Evolutionary conservation across 2,888 invertebrate species (phyloP), one percentile per base, ranked within the genome.

Genomic region (Amphipoea oculea): DNA sequence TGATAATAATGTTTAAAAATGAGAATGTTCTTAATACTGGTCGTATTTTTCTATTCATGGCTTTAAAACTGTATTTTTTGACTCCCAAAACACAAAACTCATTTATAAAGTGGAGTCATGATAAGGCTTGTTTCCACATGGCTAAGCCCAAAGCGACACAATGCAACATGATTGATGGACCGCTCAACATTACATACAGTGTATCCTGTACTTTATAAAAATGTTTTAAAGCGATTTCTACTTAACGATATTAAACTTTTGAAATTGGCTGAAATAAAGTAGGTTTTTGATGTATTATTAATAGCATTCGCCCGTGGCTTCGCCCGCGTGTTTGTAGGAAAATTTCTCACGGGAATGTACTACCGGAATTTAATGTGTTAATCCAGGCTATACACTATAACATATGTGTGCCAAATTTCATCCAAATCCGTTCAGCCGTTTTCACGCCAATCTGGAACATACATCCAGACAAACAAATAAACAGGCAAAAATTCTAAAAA

Each of bases 111-210:
- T 73, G 69, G 72, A 76, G 62, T 73, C 66, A 70, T 76, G 83
- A 85, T 86, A 86, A 86, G 86, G 67, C 70, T 78, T 82, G 73
- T 78, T 84, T 85, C 73, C 84, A 83, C 86, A 83, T 67, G 86
- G 69, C 77, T 87, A 65, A 81, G 76, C 81, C 54, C 79, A 78
- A 75, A 86, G 77, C 79, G 86, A 75, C 79, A 87, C 78, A 84
- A 84, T 84, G 75, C 86, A 72, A 65, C 83, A 83, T 87, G 86
- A 86, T 86, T 81, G 86, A 86, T 86, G 87, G n/a, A 65, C 54
- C 69, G 76, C 71, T 83, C 68, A 76, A 66, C 70, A 79, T 77
- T 73, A 84, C 74, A 79, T 70, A 77, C 69, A 79, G 45, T 86
- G 69, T 76, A 78, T 77, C 45, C 54, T 73, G 63, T 81, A 75